These are phyloP conservation scores for Mythimna albipuncta DNA, from an alignment of 2,888 invertebrate genomes.

Conservation along the genomic window DNA sequence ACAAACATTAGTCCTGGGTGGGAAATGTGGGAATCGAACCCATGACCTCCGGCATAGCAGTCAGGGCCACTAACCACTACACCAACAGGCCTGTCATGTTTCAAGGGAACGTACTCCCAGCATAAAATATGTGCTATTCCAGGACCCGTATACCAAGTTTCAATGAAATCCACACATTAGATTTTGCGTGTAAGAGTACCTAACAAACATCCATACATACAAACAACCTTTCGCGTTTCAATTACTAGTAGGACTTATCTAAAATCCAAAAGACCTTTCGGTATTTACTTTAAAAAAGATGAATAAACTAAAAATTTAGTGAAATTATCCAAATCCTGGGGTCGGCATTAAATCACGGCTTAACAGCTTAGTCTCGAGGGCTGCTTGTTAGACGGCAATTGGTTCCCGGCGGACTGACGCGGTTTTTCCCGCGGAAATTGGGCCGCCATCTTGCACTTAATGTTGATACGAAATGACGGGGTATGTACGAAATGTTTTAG, in stretches of 20 bases:
- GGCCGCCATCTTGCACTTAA: slow-evolving; percentile 26
- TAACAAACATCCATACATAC: no score
- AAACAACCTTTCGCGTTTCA: no score
- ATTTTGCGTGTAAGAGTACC: no score
- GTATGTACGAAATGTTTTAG: slow-evolving; percentile 3
- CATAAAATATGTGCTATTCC: no score
- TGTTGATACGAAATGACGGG: slow-evolving; percentile 8
- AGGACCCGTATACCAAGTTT: no score
- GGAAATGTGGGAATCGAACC: no score
- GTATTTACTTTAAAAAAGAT: slow-evolving; percentile 41
- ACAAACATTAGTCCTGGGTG: no score
- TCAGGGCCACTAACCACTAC: no score
- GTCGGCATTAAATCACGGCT: slow-evolving; percentile 63
- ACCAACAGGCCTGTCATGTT: no score
- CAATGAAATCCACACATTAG: no score
- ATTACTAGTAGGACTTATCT: not conserved
- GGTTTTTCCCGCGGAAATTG: slow-evolving; percentile 52
- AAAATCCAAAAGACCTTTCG: slow-evolving; percentile 14
- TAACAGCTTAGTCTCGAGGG: slow-evolving; percentile 60
- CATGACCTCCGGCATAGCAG: no score
- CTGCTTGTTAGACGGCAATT: slow-evolving; percentile 65
- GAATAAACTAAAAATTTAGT: slow-evolving; percentile 52
- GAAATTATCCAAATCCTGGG: slow-evolving; percentile 56
- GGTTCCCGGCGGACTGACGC: slow-evolving; percentile 46
- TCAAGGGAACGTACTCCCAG: no score